Base-by-base conservation (phyloP, 1,140 invertebrate genomes). In the Atta colombica region DNA sequence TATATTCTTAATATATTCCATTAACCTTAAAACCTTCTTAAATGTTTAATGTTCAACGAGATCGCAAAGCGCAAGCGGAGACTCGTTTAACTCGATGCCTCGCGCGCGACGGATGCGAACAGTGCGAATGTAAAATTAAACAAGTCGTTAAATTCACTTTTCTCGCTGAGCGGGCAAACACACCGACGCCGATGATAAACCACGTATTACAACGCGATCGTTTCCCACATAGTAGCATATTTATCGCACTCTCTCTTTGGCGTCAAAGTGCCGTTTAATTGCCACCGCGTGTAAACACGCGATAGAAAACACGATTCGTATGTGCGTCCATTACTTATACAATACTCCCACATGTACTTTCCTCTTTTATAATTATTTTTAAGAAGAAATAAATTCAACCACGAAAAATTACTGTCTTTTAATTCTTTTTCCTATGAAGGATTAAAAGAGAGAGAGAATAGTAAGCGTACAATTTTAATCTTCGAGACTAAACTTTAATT, bases 71-170 rank as follows among this genome's bases (percentile, higher is more conserved):
- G 72, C 1, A 12, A 0, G 0, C n/a, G 10, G 45, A 39, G 39
- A 39, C n/a, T 16, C 18, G 16, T 25, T 58, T 12, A 14, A 77
- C 55, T 58, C 39, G 77, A 66, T 0, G 18, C n/a, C 5, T 8
- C 28, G 49, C n/a, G 25, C 18, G 51, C n/a, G 31, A 49, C 18
- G 18, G 10, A 63, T 14, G 61, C 39, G 39, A 10, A 77, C n/a
- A 72, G 18, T n/a, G 84, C 49, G 35, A 87, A 65, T 58, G 31
- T 21, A 68, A 58, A 66, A 81, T 87, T 65, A 77, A 77, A 31
- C 35, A 77, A 63, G n/a, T 68, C 12, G 72, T 81, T 65, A 58
- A 77, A 72, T 88, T 60, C 87, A 71, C 77, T 88, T 87, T 69
- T 71, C 61, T 28, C 77, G 39, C 60, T 49, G 72, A 86, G 6